Conservation (phyloP, 1,140 invertebrate genomes). For the Drosophila kohkoa region DNA sequence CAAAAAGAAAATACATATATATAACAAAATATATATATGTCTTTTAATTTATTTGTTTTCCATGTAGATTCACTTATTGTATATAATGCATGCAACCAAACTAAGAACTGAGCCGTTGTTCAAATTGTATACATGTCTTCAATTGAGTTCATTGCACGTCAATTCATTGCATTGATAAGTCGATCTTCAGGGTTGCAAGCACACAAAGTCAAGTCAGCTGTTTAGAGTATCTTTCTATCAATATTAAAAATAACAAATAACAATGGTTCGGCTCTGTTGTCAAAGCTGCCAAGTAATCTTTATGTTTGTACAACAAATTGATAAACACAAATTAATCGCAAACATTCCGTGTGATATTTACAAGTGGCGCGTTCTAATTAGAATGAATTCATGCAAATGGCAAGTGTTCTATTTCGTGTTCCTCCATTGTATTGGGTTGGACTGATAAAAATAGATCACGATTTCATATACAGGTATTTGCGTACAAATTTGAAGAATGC, state of each 20-base stretch:
- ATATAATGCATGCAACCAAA: background rate
- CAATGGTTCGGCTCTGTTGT: conserved; percentile 3
- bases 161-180: conserved; percentile 1
- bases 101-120: background rate
- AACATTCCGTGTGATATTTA: background rate
- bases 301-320: conserved; percentile 12
- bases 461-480: conserved; percentile 8
- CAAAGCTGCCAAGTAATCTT: background rate
- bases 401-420: conserved; percentile 21
- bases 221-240: background rate
- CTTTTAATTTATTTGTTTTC: too few relatives aligned
- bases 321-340: conserved; percentile 13
- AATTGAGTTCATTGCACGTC: background rate
- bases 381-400: background rate
- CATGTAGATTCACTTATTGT: too few relatives aligned
- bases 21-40: too few relatives aligned
- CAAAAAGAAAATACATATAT: too few relatives aligned
- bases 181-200: conserved; percentile 15
- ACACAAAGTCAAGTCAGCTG: conserved; percentile 6
- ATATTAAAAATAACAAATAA: conserved; percentile 1
- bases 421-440: conserved; percentile 25
- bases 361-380: background rate
- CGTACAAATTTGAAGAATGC: background rate
- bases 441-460: conserved; percentile 27
- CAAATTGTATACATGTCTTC: conserved; percentile 3